Evolutionary conservation across 2,888 invertebrate genomes (phyloP), one percentile per base, ranked within the genome.

Genomic region (Drosophila kuntzei): DNA sequence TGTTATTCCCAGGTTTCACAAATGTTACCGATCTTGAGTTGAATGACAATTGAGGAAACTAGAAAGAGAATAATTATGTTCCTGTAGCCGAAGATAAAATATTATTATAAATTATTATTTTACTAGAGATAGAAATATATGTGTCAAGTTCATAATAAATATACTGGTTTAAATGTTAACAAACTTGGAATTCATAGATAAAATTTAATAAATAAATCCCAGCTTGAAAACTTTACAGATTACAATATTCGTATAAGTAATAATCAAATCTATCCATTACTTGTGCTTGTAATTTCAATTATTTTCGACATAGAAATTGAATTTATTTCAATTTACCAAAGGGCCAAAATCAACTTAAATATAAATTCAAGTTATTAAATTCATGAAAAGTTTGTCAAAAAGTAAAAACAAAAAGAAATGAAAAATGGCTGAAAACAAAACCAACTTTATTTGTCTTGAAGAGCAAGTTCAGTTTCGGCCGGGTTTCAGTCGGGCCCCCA

Each of bases 341-440:
- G 51, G 14, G 20, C n/a, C 14, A 34, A 67, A 75, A 60, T 65
- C 64, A 78, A 70, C 64, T 70, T 67, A 58, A 78, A 67, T 60
- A 72, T 34, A 63, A 75, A 58, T 66, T 60, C 69, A 72, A 78
- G 65, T 72, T 80, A 78, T 80, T 80, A 80, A 80, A 78, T 76
- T 39, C 62, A 36, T 47, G 61, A 58, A 62, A 67, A 80, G 54
- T 75, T 80, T 72, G 58, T 14, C 36, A 66, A 64, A 68, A 49
- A 63, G 50, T 20, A 59, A 36, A 58, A 41, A 34, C 27, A 54
- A 44, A 34, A 20, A 11, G 16, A 32, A 11, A 41, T 20, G 32
- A 36, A 67, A 43, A 75, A 50, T 16, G 12, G 41, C 44, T 39
- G 41, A 60, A 50, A 61, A 75, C 49, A 71, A 76, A 47, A 71